Base-by-base conservation (phyloP, 2,113 vertebrate species). In the Lepisosteus oculatus region DNA sequence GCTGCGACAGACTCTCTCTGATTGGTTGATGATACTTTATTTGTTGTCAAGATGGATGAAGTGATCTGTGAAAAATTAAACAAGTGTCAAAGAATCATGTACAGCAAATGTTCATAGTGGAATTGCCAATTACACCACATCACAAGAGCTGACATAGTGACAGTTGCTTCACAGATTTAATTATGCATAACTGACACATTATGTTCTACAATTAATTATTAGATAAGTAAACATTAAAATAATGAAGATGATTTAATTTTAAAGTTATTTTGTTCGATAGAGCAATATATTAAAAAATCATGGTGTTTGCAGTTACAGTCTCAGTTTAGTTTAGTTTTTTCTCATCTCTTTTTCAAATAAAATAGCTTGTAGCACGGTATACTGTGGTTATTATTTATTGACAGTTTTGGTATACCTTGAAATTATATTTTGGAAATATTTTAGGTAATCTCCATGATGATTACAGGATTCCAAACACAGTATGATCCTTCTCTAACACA, bases 21-120 rank as follows among this genome's bases (percentile, higher is more conserved):
- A 43, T 11, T 17, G 7, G 62, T 65, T 65, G 62, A 65, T 64
- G 62, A 42, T 43, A 8, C 9, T 13, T 15, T 64, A 3, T 41
- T 64, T 64, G 12, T 64, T 64, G 29, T 41, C 62, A 29, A 64
- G 62, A 64, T 29, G 62, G 17, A 65, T 65, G 3, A 29, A 65
- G 62, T 65, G 62, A 42, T 65, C 62, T 65, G 62, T 65, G 17
- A 65, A 65, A 65, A 42, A 65, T n/a, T 42, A 41, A 65, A 42
- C 62, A 65, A 42, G 62, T 65, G 62, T 65, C 62, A 42, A 3
- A 65, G 8, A 9, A 11, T 41, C 13, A 42, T 8, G 17, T 15
- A 43, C 62, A 65, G 29, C 62, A 29, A 15, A 65, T 65, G 62
- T 65, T 65, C 17, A 41, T 65, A 65, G n/a, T 65, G 62, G 29